Percentiles rank a stretch among this genome's conserved stretches.
phyloP scores from a whole-genome alignment of 2,888 invertebrate species.

The Penaeus monodon region DNA sequence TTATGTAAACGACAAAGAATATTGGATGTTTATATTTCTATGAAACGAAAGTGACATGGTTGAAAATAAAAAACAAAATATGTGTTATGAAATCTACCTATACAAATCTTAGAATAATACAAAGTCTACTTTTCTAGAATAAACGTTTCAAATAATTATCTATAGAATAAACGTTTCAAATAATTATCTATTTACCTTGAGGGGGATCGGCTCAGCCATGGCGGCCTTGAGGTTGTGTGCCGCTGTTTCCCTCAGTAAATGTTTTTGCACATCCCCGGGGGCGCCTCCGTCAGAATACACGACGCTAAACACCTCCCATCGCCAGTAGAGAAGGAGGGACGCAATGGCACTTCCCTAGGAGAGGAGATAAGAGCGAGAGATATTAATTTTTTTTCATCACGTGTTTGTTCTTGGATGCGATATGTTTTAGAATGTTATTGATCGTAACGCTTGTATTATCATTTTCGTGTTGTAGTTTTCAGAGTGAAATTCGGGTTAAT shows the following conservation, averaged over 20 bases:
- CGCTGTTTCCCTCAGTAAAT: constrained; percentile 43
- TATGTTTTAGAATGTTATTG: neutral
- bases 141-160: too few species aligned
- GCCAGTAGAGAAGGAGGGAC: constrained; percentile 47
- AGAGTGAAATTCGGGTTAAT: too few species aligned
- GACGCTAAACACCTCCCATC: constrained; percentile 56
- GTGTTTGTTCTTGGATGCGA: too few species aligned
- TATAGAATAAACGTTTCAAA: too few species aligned
- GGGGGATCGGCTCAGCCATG: constrained; percentile 54
- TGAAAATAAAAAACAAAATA: too few species aligned
- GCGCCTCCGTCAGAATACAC: constrained; percentile 62
- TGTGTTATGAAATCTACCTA: too few species aligned
- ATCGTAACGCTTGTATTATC: neutral
- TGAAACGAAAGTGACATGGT: too few species aligned
- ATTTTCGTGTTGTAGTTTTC: neutral
- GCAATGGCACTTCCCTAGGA: constrained; percentile 51
- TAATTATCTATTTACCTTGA: constrained; percentile 36
- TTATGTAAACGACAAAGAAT: too few species aligned
- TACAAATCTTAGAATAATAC: too few species aligned
- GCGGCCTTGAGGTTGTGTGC: constrained; percentile 42
- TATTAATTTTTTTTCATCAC: too few species aligned
- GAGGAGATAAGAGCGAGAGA: neutral
- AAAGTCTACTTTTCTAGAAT: too few species aligned
- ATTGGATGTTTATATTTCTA: too few species aligned
- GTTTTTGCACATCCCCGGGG: constrained; percentile 52